Evolutionary conservation across 1,140 invertebrate genomes (phyloP).

Genomic region (Drosophila bipectinata): DNA sequence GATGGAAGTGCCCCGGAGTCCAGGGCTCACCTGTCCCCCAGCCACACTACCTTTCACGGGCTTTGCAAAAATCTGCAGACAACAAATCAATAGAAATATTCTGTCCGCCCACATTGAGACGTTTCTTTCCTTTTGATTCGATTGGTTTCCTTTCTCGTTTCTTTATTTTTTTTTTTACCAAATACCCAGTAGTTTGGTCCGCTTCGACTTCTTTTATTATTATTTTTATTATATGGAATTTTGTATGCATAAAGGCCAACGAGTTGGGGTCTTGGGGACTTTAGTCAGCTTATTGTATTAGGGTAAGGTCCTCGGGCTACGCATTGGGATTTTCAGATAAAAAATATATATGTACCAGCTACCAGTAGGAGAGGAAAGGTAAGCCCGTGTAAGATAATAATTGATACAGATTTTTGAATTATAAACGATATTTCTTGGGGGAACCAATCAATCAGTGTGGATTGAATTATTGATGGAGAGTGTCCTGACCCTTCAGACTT

Average conservation of each 20-base stretch:
- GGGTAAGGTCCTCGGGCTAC: background rate
- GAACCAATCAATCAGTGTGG: conserved; percentile 15
- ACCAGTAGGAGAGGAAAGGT: conserved; percentile 6
- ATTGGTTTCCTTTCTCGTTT: background rate
- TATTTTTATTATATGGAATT: conserved; percentile 15
- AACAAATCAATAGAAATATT: conserved; percentile 56
- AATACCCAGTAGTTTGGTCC: conserved; percentile 10
- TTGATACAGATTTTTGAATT: conserved; percentile 49
- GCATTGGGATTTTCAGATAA: background rate
- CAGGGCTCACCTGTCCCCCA: conserved; percentile 34
- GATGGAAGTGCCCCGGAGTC: conserved; percentile 38
- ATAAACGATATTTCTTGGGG: conserved; percentile 3
- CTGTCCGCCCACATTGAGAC: conserved; percentile 4
- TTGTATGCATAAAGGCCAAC: conserved; percentile 34
- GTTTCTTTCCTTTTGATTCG: conserved; percentile 34
- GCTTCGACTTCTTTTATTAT: background rate
- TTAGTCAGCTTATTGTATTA: conserved; percentile 38
- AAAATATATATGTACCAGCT: conserved; percentile 1
- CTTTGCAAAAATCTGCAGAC: conserved; percentile 51
- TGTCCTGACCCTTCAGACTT: conserved; percentile 13
- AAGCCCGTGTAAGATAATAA: conserved; percentile 51
- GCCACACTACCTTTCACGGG: background rate
- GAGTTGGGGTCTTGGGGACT: conserved; percentile 6
- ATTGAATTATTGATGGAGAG: conserved; percentile 31
- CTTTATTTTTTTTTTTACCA: background rate